phyloP scores from a whole-genome alignment of 2,888 invertebrate genomes.

The Eupsilia transversa region DNA sequence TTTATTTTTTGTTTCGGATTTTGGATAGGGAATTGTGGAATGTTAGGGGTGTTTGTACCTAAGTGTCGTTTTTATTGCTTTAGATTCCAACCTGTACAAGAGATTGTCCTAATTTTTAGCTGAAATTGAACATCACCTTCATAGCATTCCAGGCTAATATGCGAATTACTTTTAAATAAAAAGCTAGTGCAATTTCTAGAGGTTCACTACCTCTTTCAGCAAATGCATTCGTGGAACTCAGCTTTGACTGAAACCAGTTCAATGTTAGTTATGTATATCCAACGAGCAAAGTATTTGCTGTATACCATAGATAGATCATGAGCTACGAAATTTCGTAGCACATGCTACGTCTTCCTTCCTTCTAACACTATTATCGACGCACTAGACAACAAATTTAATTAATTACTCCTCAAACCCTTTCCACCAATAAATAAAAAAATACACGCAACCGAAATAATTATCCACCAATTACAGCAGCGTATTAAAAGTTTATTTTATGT shows the following conservation, averaged over 20 bases:
- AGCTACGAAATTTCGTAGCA: slow-evolving; percentile 17
- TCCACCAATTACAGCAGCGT: slow-evolving; percentile 60
- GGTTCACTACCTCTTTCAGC: neutral
- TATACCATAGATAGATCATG: neutral
- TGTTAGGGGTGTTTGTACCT: neutral
- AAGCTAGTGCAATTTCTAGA: neutral
- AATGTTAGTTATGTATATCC: neutral
- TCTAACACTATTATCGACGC: neutral
- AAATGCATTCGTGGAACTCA: neutral
- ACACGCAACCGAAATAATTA: slow-evolving; percentile 64
- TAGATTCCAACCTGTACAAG: neutral
- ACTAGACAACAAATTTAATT: slow-evolving; percentile 18
- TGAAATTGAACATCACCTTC: neutral
- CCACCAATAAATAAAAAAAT: slow-evolving; percentile 48
- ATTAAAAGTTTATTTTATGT: slow-evolving; percentile 67
- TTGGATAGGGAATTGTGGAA: neutral
- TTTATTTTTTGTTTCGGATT: slow-evolving; percentile 11
- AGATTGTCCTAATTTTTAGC: neutral
- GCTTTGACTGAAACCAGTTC: neutral
- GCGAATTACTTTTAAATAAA: neutral
- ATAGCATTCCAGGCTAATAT: neutral
- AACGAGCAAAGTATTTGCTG: neutral
- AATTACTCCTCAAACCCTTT: slow-evolving; percentile 40
- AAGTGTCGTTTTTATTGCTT: slow-evolving; percentile 12
- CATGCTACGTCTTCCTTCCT: slow-evolving; percentile 13